Percentiles rank a stretch among this genome's conserved stretches.
Evolutionary conservation across 2,888 invertebrate species (phyloP).

Genomic region (Crematogaster levior): DNA sequence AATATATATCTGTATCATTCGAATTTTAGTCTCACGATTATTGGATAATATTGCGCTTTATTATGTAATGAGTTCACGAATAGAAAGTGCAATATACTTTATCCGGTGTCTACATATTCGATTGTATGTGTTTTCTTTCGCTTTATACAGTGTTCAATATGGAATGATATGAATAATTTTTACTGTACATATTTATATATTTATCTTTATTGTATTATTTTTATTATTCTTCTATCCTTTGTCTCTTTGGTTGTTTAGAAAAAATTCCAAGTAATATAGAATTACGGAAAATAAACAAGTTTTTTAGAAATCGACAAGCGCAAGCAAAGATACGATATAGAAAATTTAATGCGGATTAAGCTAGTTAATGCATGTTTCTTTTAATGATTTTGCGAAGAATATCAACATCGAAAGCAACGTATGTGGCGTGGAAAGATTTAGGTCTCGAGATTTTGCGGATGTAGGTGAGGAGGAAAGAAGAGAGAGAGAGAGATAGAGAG

Average conservation of each 20-base stretch:
- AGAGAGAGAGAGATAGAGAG: background rate
- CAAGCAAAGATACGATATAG: background rate
- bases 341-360: background rate
- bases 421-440: slow-evolving; percentile 27
- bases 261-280: slow-evolving; percentile 6
- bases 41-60: slow-evolving; percentile 44
- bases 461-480: background rate
- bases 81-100: slow-evolving; percentile 45
- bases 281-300: background rate
- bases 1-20: slow-evolving; percentile 3
- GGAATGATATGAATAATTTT: background rate
- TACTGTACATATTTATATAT: background rate
- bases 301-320: background rate
- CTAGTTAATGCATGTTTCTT: background rate
- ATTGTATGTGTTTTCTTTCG: background rate
- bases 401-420: background rate
- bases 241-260: background rate
- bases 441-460: slow-evolving; percentile 41
- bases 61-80: slow-evolving; percentile 50
- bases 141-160: background rate
- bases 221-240: background rate
- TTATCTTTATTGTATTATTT: background rate
- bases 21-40: slow-evolving; percentile 40
- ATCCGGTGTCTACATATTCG: slow-evolving; percentile 16
- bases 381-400: slow-evolving; percentile 3